Evolutionary conservation across 2,888 invertebrate genomes (phyloP).

Genomic region (Stegophylla sp.): DNA sequence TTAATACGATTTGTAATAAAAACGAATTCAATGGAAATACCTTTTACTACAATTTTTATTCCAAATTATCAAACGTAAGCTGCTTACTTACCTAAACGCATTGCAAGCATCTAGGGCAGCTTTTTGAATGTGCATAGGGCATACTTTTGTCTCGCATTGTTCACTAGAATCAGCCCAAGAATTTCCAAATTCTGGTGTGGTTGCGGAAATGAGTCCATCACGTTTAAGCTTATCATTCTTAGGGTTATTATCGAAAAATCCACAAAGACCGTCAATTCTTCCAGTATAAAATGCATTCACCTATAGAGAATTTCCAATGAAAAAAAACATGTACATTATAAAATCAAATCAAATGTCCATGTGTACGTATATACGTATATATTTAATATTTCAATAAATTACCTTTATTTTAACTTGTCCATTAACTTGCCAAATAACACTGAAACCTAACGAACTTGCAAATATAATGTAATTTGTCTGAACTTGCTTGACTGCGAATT

Average conservation of each 20-base stretch:
- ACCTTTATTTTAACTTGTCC: slow-evolving; percentile 78
- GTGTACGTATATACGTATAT: neutral
- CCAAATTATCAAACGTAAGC: too few relatives aligned
- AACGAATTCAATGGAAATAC: too few relatives aligned
- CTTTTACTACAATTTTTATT: too few relatives aligned
- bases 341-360: neutral
- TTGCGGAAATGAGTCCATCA: slow-evolving; percentile 71
- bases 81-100: slow-evolving; percentile 64
- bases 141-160: slow-evolving; percentile 71
- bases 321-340: neutral
- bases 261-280: slow-evolving; percentile 80
- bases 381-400: slow-evolving; percentile 62
- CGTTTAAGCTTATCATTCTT: slow-evolving; percentile 77
- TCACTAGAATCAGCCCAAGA: slow-evolving; percentile 69
- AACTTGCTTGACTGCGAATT: slow-evolving; percentile 73
- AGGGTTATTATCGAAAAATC: slow-evolving; percentile 74
- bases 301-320: slow-evolving; percentile 30
- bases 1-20: too few relatives aligned
- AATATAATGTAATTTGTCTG: slow-evolving; percentile 76
- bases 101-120: slow-evolving; percentile 75
- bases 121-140: slow-evolving; percentile 71
- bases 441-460: slow-evolving; percentile 76
- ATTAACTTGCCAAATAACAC: slow-evolving; percentile 74
- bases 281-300: slow-evolving; percentile 67
- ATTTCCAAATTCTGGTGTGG: slow-evolving; percentile 76